Base-by-base conservation (phyloP, 2,888 invertebrate species). In the Cybosia mesomella region DNA sequence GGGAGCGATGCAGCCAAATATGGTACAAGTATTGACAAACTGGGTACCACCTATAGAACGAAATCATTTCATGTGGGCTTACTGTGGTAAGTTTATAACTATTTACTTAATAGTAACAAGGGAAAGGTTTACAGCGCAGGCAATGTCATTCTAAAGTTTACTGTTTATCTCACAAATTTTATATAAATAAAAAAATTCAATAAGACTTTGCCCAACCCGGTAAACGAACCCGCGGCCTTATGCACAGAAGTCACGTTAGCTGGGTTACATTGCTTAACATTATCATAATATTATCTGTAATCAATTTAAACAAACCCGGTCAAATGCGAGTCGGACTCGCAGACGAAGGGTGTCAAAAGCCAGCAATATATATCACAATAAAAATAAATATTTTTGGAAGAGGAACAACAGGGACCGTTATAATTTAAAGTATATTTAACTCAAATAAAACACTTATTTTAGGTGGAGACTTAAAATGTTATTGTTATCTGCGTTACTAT, bases 21-120 rank as follows among this genome's bases (percentile, higher is more conserved):
- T 95, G 94, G 91, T 94, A 7, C 95, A 94, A 83, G 87, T 94
- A 36, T 76, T 94, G 34, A 85, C 93, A 64, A 87, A 93, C 73
- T 95, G 94, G 94, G 93, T 94, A 15, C 94, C 94, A 18, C 94
- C 94, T 2, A 87, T 87, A n/a, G 94, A 95, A 77, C 88, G 95
- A 69, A 91, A 92, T 76, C 89, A 94, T 79, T 95, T 94, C 67
- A 92, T 94, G 90, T 95, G 94, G 94, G 93, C 93, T 1, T 94
- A 94, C 74, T 94, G 94, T 81, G 94, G 94, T 94, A 80, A 89
- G 89, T 15, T 43, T 34, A 2, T 53, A 32, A n/a, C 21, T 59
- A n/a, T 58, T 21, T n/a, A n/a, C n/a, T n/a, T n/a, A 13, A n/a
- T 53, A 53, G 53, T 13, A 36, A 10, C 5, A 28, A 5, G 28